A percentile compares a stretch with the other conserved stretches of the same genome.
phyloP scores from a whole-genome alignment of 2,113 vertebrate genomes.

The Acinonyx jubatus region DNA sequence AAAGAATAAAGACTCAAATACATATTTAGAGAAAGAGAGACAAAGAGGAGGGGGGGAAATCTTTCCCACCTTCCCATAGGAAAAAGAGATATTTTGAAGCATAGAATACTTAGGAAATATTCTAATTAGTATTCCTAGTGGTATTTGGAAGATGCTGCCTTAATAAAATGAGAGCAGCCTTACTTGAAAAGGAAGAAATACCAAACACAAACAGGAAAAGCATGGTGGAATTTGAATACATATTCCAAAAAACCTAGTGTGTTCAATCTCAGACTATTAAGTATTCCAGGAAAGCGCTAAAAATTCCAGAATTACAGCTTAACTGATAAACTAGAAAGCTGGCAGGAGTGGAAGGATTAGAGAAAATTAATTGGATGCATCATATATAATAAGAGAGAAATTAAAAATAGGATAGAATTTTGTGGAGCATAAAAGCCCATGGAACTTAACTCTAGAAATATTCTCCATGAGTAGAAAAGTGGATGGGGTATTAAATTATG shows the following conservation, averaged over 20 bases:
- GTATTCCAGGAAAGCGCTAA: neutral
- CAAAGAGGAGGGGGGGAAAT: neutral
- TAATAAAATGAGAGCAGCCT: neutral
- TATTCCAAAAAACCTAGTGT: neutral
- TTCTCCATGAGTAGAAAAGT: neutral
- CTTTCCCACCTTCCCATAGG: neutral
- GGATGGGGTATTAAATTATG: neutral
- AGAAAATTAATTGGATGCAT: neutral
- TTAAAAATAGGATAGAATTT: neutral
- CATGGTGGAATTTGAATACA: neutral
- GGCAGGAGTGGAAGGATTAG: neutral
- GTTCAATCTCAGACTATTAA: neutral
- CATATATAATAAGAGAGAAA: neutral
- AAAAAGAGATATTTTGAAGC: neutral
- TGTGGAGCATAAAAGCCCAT: neutral
- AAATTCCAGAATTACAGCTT: neutral
- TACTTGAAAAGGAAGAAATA: neutral
- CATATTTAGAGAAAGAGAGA: neutral
- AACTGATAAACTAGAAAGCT: neutral
- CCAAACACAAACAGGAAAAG: neutral
- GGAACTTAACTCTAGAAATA: neutral
- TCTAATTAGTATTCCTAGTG: neutral
- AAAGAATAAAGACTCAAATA: neutral
- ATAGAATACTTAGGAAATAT: neutral
- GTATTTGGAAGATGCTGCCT: neutral